Base-by-base conservation (phyloP, 2,797 vertebrate genomes). In the Gila robusta region DNA sequence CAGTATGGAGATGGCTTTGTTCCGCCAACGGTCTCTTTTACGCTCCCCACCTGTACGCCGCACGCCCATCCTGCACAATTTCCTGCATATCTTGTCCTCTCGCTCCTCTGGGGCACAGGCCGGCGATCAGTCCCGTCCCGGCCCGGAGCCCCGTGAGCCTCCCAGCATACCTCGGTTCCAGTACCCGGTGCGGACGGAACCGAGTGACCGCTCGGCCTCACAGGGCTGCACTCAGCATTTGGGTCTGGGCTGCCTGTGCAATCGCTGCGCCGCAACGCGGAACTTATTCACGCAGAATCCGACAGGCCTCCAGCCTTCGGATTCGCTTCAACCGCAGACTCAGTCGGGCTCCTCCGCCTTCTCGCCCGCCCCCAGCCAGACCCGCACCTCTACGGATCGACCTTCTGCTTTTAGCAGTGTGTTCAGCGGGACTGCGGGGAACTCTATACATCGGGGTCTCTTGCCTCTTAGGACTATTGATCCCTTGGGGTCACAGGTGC, bases 11-110 rank as follows among this genome's bases (percentile, higher is more conserved):
- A 95, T 99, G 95, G 96, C 98, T 11, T 97, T 98, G 90, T 99
- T 98, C 90, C 97, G 98, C 3, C 98, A 99, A 92, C 98, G 98
- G 0, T 97, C 98, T 76, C 97, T 99, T 90, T 94, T 99, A 89
- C 98, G 97, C 0, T 97, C 98, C 37, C 98, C 99, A 86, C 98
- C 98, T 0, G 98, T 99, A 83, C 98, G 98, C 44, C 97, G 98
- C 86, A 99, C 98, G 0, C 98, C 98, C 71, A 98, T 99, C 88
- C 97, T 99, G 76, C 98, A 99, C 95, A 99, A 99, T 95, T 99
- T 99, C 94, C 96, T 99, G 89, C 98, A 99, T 95, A 99, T 99
- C 95, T 93, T 99, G 92, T 99, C 98, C 23, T 99, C 98, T 23
- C 98, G 98, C 89, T 97, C 97, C 26, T 97, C 98, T 0, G 97